phyloP scores from a whole-genome alignment of 1,140 invertebrate genomes.

The Bombus affinis region DNA sequence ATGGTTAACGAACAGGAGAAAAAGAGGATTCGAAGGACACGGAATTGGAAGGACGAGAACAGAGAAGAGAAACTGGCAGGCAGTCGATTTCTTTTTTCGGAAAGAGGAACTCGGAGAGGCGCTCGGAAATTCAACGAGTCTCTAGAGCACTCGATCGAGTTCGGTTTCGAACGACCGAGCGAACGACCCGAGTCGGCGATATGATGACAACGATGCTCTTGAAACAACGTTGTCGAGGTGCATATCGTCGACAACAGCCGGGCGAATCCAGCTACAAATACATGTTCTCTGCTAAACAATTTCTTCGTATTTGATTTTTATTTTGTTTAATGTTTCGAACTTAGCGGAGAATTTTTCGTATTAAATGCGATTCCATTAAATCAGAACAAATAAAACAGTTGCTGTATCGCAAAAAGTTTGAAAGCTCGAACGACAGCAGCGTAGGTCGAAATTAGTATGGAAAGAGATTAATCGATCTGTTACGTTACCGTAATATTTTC shows the following conservation, averaged over 20 bases:
- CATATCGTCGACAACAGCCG: background rate
- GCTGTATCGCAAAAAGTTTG: background rate
- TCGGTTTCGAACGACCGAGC: constrained; percentile 10
- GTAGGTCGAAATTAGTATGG: background rate
- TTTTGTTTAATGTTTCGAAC: background rate
- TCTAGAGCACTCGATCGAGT: constrained; percentile 44
- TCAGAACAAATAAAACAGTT: background rate
- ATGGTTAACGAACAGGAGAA: background rate
- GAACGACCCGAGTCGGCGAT: constrained; percentile 30
- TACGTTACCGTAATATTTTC: background rate
- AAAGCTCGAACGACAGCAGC: background rate
- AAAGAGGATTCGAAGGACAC: too few relatives aligned
- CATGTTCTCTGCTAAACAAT: background rate
- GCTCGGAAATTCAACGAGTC: constrained; percentile 51
- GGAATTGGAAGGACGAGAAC: background rate
- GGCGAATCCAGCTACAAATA: background rate
- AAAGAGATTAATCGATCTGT: background rate
- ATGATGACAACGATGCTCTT: background rate
- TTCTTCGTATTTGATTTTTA: background rate
- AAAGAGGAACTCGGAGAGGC: constrained; percentile 3
- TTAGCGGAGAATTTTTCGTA: background rate
- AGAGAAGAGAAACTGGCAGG: constrained; percentile 29
- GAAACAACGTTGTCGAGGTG: background rate
- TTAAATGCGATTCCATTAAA: background rate
- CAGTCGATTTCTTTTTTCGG: constrained; percentile 39